Conservation (phyloP, 2,888 invertebrate species). For the Drosophila melanosoma region DNA sequence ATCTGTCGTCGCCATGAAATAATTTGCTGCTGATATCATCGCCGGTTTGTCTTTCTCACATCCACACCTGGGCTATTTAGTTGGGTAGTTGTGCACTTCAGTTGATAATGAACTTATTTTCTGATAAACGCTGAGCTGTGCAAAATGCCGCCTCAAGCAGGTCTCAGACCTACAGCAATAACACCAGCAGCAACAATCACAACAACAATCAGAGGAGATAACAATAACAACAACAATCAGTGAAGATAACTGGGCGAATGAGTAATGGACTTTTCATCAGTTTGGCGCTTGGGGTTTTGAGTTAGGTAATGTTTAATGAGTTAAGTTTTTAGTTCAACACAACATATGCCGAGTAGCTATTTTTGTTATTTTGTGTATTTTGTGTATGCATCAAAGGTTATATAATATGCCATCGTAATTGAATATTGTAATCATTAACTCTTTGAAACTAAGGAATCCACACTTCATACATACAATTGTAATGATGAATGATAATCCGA, state of each 20-base stretch:
- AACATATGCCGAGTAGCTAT: slow-evolving; percentile 28
- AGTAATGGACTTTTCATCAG: slow-evolving; percentile 50
- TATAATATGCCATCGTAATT: slow-evolving; percentile 48
- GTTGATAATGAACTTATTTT: slow-evolving; percentile 76
- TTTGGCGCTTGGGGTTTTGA: slow-evolving; percentile 1
- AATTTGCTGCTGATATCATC: slow-evolving; percentile 50
- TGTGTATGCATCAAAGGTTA: slow-evolving; percentile 29
- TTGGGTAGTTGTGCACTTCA: slow-evolving; percentile 49
- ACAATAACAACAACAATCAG: slow-evolving; percentile 9
- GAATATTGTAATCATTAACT: slow-evolving; percentile 46
- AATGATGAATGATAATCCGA: slow-evolving; percentile 19
- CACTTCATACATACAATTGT: not conserved
- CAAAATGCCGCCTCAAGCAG: slow-evolving; percentile 38
- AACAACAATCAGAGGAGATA: slow-evolving; percentile 18
- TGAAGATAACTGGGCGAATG: slow-evolving; percentile 44
- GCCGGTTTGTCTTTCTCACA: slow-evolving; percentile 13
- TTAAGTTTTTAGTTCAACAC: slow-evolving; percentile 45
- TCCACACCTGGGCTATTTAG: slow-evolving; percentile 54
- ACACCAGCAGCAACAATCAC: slow-evolving; percentile 1
- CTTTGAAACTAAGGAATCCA: slow-evolving; percentile 13
- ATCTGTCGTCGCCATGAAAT: slow-evolving; percentile 33
- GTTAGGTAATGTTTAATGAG: slow-evolving; percentile 53
- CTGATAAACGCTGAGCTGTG: slow-evolving; percentile 47
- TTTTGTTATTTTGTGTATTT: slow-evolving; percentile 21
- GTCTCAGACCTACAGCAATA: slow-evolving; percentile 15